Percentiles rank a stretch among this genome's conserved stretches.
Evolutionary conservation across 2,888 invertebrate species (phyloP).

Genomic region (Apamea crenata): DNA sequence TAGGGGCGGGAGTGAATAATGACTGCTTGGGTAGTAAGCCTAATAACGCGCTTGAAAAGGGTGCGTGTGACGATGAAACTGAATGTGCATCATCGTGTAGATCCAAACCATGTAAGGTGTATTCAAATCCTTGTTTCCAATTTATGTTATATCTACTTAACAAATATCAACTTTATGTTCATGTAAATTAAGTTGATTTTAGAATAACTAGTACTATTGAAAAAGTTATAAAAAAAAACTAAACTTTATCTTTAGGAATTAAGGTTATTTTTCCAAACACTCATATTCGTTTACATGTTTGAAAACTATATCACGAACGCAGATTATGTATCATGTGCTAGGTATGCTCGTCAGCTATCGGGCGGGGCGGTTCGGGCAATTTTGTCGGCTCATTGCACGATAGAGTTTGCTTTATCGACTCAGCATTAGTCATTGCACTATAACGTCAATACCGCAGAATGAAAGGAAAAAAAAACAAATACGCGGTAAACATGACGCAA

Average conservation of each 20-base stretch:
- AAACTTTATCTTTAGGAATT: no score
- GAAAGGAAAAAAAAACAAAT: no score
- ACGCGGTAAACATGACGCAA: no score
- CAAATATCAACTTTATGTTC: background rate
- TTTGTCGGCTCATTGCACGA: background rate
- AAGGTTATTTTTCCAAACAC: no score
- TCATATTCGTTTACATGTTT: no score
- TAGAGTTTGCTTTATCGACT: background rate
- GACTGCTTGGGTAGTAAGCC: slow-evolving; percentile 29
- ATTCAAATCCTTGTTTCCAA: background rate
- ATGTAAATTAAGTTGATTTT: background rate
- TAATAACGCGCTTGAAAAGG: slow-evolving; percentile 13
- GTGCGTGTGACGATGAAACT: background rate
- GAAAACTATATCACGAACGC: no score
- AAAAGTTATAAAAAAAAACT: background rate
- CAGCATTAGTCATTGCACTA: no score
- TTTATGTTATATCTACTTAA: background rate
- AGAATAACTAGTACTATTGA: background rate
- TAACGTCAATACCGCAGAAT: no score
- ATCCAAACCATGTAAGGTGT: background rate
- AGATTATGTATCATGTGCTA: no score
- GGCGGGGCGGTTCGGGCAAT: background rate
- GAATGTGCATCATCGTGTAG: background rate
- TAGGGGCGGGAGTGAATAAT: slow-evolving; percentile 45
- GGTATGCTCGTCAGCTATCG: background rate